Percentiles rank a stretch among this genome's conserved stretches.
These are phyloP conservation scores for Bufo bufo DNA, from an alignment of 2,113 vertebrate genomes.

Conservation along the genomic window DNA sequence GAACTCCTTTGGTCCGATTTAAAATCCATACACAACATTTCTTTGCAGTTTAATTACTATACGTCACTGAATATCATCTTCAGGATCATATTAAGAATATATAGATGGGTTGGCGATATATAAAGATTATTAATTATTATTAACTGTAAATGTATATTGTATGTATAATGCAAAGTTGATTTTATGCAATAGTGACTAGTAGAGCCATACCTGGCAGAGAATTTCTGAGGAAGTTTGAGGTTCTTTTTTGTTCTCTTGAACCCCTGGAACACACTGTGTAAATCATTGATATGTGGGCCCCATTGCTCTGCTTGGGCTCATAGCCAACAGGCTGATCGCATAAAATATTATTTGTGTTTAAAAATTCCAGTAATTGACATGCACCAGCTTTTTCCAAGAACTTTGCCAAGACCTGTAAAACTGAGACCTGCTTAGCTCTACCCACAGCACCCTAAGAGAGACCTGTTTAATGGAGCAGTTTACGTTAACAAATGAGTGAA, in stretches of 20 bases:
- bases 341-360: slow-evolving; percentile 89
- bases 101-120: too few species aligned
- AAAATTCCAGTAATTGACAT: slow-evolving; percentile 87
- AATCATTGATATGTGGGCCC: slow-evolving; percentile 47
- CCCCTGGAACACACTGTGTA: slow-evolving; percentile 35
- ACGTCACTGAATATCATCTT: too few species aligned
- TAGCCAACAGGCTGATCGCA: slow-evolving; percentile 80
- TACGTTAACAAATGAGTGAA: slow-evolving; percentile 5
- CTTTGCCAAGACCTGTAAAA: slow-evolving; percentile 81
- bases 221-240: not conserved
- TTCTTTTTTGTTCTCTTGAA: slow-evolving; percentile 15
- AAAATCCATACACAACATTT: too few species aligned
- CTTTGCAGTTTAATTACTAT: too few species aligned
- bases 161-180: not conserved
- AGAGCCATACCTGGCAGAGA: not conserved
- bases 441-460: slow-evolving; percentile 38
- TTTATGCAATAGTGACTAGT: not conserved
- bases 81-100: too few species aligned
- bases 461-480: slow-evolving; percentile 44
- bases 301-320: slow-evolving; percentile 71
- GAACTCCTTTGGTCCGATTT: too few species aligned
- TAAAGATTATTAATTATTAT: too few species aligned
- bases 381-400: slow-evolving; percentile 79
- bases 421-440: slow-evolving; percentile 70
- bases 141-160: not conserved